Evolutionary conservation across 1,140 invertebrate genomes (phyloP).

Genomic region (Heliothis subflexa): DNA sequence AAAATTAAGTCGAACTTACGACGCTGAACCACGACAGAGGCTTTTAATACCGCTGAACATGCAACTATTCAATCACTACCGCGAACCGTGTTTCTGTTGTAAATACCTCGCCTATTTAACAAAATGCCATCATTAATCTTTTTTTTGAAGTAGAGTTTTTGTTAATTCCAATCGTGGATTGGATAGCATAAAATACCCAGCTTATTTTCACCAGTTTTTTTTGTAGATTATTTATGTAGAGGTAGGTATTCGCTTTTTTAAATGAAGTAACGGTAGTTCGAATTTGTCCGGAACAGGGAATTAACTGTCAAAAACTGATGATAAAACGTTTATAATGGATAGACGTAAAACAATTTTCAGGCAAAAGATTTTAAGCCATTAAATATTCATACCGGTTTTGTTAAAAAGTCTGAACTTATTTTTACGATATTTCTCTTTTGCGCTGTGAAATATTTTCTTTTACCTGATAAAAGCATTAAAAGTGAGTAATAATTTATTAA

Average conservation of each 20-base stretch:
- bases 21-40: conserved; percentile 48
- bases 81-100: conserved; percentile 50
- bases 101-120: conserved; percentile 46
- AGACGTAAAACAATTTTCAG: conserved; percentile 15
- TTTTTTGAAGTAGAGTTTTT: conserved; percentile 40
- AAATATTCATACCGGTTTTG: conserved; percentile 28
- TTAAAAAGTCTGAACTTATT: conserved; percentile 8
- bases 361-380: conserved; percentile 15
- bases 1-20: conserved; percentile 61
- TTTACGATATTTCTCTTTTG: conserved; percentile 24
- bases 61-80: conserved; percentile 68
- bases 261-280: too few relatives aligned
- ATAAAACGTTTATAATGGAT: conserved; percentile 11
- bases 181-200: not conserved
- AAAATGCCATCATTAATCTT: conserved; percentile 47
- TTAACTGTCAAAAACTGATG: not conserved
- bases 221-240: not conserved
- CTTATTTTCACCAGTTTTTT: too few relatives aligned
- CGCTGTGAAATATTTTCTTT: not conserved
- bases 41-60: conserved; percentile 66
- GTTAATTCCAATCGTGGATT: conserved; percentile 20
- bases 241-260: not conserved
- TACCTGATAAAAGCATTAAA: conserved; percentile 18
- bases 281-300: too few relatives aligned
- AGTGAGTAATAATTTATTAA: not conserved